Conservation (phyloP, 37 sponge, comb jelly and placozoan genomes). For the Petrosia ficiformis region DNA sequence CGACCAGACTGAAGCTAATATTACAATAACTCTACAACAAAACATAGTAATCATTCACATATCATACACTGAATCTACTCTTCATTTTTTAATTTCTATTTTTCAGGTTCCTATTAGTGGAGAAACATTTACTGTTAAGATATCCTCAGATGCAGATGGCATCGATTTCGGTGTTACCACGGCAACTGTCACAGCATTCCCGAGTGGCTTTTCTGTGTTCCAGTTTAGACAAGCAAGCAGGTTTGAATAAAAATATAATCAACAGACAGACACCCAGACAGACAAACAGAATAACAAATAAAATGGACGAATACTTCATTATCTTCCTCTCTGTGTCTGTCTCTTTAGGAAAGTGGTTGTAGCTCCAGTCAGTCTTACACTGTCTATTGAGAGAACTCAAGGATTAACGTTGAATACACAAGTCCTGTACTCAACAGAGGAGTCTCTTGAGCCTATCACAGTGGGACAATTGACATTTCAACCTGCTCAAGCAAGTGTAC, state of each 20-base stretch:
- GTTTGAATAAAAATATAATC: slow-evolving; percentile 1
- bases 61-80: not conserved
- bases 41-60: slow-evolving; percentile 12
- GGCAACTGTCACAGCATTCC: slow-evolving; percentile 11
- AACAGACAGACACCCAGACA: too few species aligned
- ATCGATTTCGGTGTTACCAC: not conserved
- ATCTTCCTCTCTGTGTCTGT: not conserved
- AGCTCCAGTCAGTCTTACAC: not conserved
- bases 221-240: slow-evolving; percentile 18
- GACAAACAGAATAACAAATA: too few species aligned
- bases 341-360: slow-evolving; percentile 25
- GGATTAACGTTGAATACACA: slow-evolving; percentile 23
- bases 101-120: slow-evolving; percentile 46
- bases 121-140: slow-evolving; percentile 31
- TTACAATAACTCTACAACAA: slow-evolving; percentile 23
- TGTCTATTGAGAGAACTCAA: slow-evolving; percentile 38
- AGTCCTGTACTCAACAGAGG: slow-evolving; percentile 15
- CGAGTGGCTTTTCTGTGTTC: slow-evolving; percentile 20
- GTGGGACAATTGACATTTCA: slow-evolving; percentile 39
- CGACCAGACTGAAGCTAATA: slow-evolving; percentile 13
- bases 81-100: not conserved
- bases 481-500: slow-evolving; percentile 34
- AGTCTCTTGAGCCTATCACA: slow-evolving; percentile 1
- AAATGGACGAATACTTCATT: too few species aligned
- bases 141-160: slow-evolving; percentile 13